Percentiles rank a stretch among this genome's conserved stretches.
Evolutionary conservation across 1,140 invertebrate genomes (phyloP).

Genomic region (Chionoecetes opilio): DNA sequence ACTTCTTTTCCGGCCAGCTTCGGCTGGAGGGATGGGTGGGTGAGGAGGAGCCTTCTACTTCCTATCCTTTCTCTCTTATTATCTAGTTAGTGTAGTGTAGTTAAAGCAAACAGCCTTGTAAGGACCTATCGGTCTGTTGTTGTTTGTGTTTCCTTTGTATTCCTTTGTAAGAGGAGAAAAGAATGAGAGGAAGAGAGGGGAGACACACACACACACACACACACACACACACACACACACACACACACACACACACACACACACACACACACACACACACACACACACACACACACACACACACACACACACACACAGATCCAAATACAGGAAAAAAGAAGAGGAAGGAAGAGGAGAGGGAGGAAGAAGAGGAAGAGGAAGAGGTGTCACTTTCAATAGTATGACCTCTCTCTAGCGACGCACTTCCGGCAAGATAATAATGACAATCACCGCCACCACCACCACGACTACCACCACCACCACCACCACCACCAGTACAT

Average conservation of each 20-base stretch:
- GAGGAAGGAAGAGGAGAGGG: neutral
- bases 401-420: neutral
- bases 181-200: too few species aligned
- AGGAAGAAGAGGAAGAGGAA: too few species aligned
- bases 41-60: too few species aligned
- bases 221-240: conserved; percentile 40
- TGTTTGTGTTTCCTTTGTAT: too few species aligned
- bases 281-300: conserved; percentile 40
- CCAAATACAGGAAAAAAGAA: neutral
- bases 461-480: neutral
- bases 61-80: too few species aligned
- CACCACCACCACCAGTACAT: neutral
- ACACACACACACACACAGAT: conserved; percentile 42
- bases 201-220: conserved; percentile 39
- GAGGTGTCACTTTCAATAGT: neutral
- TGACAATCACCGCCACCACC: neutral
- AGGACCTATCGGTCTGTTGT: too few species aligned
- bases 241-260: conserved; percentile 40
- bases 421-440: neutral
- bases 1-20: too few species aligned
- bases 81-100: too few species aligned
- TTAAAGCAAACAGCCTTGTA: too few species aligned
- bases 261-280: conserved; percentile 40
- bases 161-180: too few species aligned
- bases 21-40: too few species aligned